phyloP scores from a whole-genome alignment of 2,797 vertebrate species.

The Podargus strigoides region DNA sequence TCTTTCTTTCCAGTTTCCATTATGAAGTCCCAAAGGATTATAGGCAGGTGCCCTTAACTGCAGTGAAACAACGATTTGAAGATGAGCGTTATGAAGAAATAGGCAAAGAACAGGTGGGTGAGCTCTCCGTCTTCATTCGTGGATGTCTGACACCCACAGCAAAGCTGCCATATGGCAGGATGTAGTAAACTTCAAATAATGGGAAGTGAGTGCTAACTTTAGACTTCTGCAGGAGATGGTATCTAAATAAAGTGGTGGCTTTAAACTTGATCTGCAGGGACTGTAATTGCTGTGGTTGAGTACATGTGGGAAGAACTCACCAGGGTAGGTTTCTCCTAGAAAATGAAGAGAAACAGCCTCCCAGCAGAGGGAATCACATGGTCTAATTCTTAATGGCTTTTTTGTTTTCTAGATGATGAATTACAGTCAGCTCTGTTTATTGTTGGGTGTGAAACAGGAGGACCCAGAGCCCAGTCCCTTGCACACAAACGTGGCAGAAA shows the following conservation, averaged over 20 bases:
- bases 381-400: background rate
- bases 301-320: background rate
- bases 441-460: constrained; percentile 85
- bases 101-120: constrained; percentile 84
- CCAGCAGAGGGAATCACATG: background rate
- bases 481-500: constrained; percentile 75
- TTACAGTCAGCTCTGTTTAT: constrained; percentile 86
- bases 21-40: constrained; percentile 94
- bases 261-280: background rate
- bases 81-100: constrained; percentile 86
- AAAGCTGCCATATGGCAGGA: background rate
- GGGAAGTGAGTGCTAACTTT: background rate
- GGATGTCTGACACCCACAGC: background rate
- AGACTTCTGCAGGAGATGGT: background rate
- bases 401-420: constrained; percentile 81
- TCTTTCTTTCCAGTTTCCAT: constrained; percentile 80
- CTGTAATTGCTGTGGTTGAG: background rate
- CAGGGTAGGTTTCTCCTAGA: background rate
- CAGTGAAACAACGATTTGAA: constrained; percentile 94
- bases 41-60: constrained; percentile 89
- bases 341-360: background rate
- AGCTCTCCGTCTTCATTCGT: background rate
- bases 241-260: background rate
- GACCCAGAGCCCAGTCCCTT: constrained; percentile 72
- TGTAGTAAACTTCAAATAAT: background rate